Base-by-base conservation (phyloP, 2,797 vertebrate species). In the Pyrrhura leucotis region DNA sequence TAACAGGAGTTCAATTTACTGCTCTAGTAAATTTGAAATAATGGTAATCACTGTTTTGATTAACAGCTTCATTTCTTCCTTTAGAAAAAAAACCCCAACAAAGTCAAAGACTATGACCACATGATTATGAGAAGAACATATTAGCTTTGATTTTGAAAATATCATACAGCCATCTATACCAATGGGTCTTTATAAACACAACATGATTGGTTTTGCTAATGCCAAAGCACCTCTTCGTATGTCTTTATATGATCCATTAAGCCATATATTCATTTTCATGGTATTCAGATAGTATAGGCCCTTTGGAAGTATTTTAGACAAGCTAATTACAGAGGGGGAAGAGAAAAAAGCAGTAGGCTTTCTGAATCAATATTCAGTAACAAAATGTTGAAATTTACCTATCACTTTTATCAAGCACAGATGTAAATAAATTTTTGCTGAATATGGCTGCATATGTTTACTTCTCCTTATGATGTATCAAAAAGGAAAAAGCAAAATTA, bases 401-500 rank as follows among this genome's bases (percentile, higher is more conserved):
- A 51, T 33, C 9, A 19, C 9, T 83, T 71, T 75, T 59, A 59
- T 42, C 42, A 69, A 95, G 18, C 33, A 81, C 25, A 69, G 7
- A 40, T 4, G 5, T 56, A 88, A 89, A 69, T 37, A 44, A 9
- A 68, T 65, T 95, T 94, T 77, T 94, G 59, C 83, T 94, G 78
- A 92, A 86, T 89, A 80, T 40, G 75, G 83, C 56, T 77, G 45
- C 17, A 61, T 62, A 42, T 63, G 75, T 92, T 89, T 93, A 67
- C 29, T 90, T 83, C 26, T 93, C 22, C 26, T 93, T 79, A 59
- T 22, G 77, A 77, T 61, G 80, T 82, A 84, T 59, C 73, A 85
- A 77, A 68, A 83, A 71, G 56, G 89, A 90, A 94, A 72, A 33
- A 72, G 84, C 63, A 85, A 93, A 80, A 93, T 74, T 90, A 89